Base-by-base conservation (phyloP, 2,888 invertebrate genomes). In the Euproctis similis region DNA sequence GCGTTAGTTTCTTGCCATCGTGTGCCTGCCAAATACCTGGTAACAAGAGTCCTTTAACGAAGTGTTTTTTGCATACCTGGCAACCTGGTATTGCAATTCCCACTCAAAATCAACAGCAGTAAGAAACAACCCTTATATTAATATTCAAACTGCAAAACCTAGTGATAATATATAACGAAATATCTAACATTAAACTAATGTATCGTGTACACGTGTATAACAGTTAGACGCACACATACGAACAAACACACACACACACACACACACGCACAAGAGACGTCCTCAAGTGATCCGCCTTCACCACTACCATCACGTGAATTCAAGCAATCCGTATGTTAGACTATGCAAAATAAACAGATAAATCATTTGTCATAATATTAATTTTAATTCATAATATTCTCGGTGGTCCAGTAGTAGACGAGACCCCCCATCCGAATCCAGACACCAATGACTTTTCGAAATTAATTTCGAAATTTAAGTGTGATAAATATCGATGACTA, bases 231-330 rank as follows among this genome's bases (percentile, higher is more conserved):
- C 42, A 50, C 30, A 37, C 57, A 30, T 59, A 46, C 62, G 57
- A 61, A 56, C 38, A 41, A 33, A 31, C 38, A 35, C 10, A 13
- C 62, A 57, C 61, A 56, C 38, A 41, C 34, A 31, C 38, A 35
- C 10, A 13, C 7, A 24, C 31, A 31, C 24, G 34, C 55, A 28
- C 66, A 26, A 39, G 37, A 27, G 38, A 31, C 39, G 64, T 65
- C 62, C 69, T 75, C 74, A 78, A 78, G 76, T 75, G 78, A 70
- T 65, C 62, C 67, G 76, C 78, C 76, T 78, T 76, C 69, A 69
- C 65, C 63, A 59, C 68, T 66, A 66, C 68, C 65, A 61, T 56
- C 51, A 62, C 62, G 59, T 64, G 74, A 68, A 73, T 77, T 72
- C 69, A 77, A 75, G 76, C 77, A 77, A 70, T 71, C 59, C 56